Evolutionary conservation across 2,113 vertebrate species (phyloP).

Genomic region (Cygnus buccinator): DNA sequence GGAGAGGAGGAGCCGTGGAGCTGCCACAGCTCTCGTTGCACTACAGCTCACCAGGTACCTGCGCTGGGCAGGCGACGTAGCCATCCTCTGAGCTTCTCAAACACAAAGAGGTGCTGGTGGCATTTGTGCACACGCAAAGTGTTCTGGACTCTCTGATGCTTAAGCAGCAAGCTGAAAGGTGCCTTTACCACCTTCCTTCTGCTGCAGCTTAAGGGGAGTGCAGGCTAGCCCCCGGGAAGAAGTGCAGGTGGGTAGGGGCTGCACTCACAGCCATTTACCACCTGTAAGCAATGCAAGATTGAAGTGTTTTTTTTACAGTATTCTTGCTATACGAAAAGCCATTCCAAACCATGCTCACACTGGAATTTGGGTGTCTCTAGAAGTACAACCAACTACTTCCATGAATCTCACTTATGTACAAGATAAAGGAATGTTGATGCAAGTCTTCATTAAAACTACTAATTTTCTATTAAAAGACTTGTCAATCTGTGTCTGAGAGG

Average conservation of each 20-base stretch:
- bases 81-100: accelerated
- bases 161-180: neutral
- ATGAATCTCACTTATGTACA: neutral
- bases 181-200: neutral
- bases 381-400: neutral
- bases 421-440: neutral
- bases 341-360: neutral
- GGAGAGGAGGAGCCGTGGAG: too few relatives aligned
- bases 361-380: neutral
- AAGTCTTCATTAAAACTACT: neutral
- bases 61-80: accelerated
- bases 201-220: too few relatives aligned
- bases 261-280: neutral
- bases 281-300: neutral
- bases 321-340: neutral
- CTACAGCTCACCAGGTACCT: too few relatives aligned
- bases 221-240: neutral
- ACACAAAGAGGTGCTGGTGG: accelerated
- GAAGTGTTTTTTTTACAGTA: neutral
- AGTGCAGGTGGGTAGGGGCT: neutral
- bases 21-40: accelerated
- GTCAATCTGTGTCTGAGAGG: neutral
- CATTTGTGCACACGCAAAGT: accelerated
- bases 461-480: neutral
- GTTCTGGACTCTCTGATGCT: accelerated